A percentile compares a stretch with the other conserved stretches of the same genome.
These are phyloP conservation scores for Phymastichus coffea DNA, from an alignment of 1,140 invertebrate genomes.

Conservation along the genomic window DNA sequence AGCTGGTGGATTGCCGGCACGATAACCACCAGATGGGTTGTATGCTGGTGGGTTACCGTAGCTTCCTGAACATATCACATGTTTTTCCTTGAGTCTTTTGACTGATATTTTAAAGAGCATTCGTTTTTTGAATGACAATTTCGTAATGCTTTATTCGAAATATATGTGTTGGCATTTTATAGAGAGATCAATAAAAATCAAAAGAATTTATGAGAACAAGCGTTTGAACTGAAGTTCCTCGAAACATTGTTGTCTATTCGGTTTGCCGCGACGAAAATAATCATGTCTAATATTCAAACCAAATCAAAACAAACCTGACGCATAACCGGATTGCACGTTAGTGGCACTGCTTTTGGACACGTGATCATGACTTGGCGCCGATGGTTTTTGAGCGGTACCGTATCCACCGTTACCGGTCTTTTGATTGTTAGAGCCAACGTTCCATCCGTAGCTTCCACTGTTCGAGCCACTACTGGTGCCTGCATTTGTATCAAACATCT, in stretches of 20 bases:
- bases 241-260: no score
- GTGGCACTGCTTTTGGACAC: constrained; percentile 45
- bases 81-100: no score
- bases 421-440: constrained; percentile 36
- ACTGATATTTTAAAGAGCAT: no score
- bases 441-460: constrained; percentile 48
- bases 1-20: constrained; percentile 27
- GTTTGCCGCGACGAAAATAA: no score
- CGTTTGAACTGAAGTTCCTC: no score
- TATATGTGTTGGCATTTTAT: no score
- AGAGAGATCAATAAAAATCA: no score
- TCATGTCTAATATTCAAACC: no score
- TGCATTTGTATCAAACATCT: no score
- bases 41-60: constrained; percentile 14
- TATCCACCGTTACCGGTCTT: background rate
- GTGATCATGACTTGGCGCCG: constrained; percentile 46
- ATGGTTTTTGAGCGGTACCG: constrained; percentile 36
- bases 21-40: background rate
- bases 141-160: no score
- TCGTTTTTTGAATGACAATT: no score
- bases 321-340: constrained; percentile 47
- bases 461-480: constrained; percentile 41
- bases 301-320: background rate
- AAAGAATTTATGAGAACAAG: no score
- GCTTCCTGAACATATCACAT: background rate